Base-by-base conservation (phyloP, 2,113 vertebrate species). In the Brachypteracias leptosomus region DNA sequence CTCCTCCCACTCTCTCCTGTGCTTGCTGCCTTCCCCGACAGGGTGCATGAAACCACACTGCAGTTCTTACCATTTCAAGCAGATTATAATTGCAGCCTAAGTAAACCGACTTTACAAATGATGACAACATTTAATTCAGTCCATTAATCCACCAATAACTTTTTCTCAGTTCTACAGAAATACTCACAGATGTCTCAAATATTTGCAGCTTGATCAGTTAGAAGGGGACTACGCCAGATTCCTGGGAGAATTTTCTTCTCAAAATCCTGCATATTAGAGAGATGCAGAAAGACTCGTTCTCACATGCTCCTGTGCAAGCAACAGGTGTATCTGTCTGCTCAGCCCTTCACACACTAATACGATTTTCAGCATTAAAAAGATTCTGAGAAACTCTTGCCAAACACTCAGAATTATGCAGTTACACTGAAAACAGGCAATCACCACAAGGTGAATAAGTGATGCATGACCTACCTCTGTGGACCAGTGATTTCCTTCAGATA, bases 1-100 rank as follows among this genome's bases (percentile, higher is more conserved):
- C 7, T 40, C 80, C 87, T 95, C 84, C 88, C 85, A 61, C 70
- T 61, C 74, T 33, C 68, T 51, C 70, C 55, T 4, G 3, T 10
- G 42, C 28, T 61, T 5, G 13, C 75, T 80, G 63, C 42, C 47
- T 28, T 75, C 61, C 79, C 77, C 65, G 40, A 29, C 40, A 44
- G 17, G 7, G 33, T 36, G n/a, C 17, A 1, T 3, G 10, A 35
- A 91, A 73, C 2, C 74, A 77, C 63, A 33, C 31, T 18, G 1
- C 55, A 54, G 59, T 66, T 88, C 87, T 88, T 11, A 42, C 22
- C 44, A n/a, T 90, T 88, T 66, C 67, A 51, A 71, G 59, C 28
- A 73, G 81, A 62, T 94, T 31, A 59, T 89, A 94, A 88, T 96
- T 96, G 89, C 70, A 93, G 87, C 35, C 91, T 55, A 55, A 80